Evolutionary conservation across 2,113 vertebrate species (phyloP).

Genomic region (Heterotilapia buettikoferi): DNA sequence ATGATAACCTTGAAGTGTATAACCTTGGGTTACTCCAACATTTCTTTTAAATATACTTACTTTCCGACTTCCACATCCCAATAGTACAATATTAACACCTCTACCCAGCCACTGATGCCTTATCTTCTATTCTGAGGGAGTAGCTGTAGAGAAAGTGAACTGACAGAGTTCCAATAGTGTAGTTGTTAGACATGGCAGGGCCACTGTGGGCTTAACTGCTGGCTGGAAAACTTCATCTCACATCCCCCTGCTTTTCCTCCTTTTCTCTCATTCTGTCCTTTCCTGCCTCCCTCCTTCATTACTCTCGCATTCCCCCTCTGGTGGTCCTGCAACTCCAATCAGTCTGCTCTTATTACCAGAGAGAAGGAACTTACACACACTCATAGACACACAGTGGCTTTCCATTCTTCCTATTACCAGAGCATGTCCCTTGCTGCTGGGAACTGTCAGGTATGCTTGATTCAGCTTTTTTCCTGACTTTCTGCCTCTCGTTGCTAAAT

Average conservation of each 20-base stretch:
- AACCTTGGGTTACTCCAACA: neutral
- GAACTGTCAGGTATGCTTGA: conserved; percentile 13
- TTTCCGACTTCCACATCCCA: neutral
- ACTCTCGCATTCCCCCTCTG: conserved; percentile 39
- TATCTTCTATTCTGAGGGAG: conserved; percentile 10
- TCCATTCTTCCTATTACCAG: conserved; percentile 23
- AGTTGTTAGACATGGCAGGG: conserved; percentile 41
- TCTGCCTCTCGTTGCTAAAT: conserved; percentile 12
- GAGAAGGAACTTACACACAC: neutral
- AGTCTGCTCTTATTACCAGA: conserved; percentile 44
- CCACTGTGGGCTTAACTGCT: conserved; percentile 34
- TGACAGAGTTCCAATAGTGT: conserved; percentile 53
- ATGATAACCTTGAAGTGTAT: neutral
- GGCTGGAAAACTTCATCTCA: conserved; percentile 46
- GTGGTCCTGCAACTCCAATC: conserved; percentile 51
- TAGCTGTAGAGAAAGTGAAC: conserved; percentile 6
- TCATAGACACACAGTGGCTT: neutral
- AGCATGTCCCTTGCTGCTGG: conserved; percentile 27
- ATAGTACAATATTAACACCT: neutral
- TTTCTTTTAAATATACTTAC: neutral
- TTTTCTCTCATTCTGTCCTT: conserved; percentile 27
- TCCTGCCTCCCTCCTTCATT: conserved; percentile 34
- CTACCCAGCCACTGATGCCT: neutral
- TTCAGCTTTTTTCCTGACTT: neutral
- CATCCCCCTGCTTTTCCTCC: neutral